Evolutionary conservation across 2,113 vertebrate genomes (phyloP).

Genomic region (Calcarius ornatus): DNA sequence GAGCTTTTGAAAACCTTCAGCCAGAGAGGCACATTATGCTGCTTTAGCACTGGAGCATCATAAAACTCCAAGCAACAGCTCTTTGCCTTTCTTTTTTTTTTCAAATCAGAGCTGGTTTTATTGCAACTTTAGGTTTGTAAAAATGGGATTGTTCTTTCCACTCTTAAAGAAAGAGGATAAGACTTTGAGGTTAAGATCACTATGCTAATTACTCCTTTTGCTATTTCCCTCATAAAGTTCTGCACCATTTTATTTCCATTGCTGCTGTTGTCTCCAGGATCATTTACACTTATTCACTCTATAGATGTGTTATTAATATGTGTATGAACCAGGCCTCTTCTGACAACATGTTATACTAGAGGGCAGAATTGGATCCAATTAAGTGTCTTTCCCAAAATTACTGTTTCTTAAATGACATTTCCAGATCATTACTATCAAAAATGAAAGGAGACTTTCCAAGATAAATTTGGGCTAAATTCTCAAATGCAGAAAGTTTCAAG

Average conservation of each 20-base stretch:
- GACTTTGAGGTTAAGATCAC: background rate
- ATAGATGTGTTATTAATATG: background rate
- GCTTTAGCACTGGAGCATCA: background rate
- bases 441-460: background rate
- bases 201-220: background rate
- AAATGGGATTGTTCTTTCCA: background rate
- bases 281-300: background rate
- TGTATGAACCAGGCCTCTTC: background rate
- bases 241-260: background rate
- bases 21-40: background rate
- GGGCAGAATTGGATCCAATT: background rate
- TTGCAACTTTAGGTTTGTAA: background rate
- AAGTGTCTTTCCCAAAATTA: background rate
- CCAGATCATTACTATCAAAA: background rate
- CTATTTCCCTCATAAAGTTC: background rate
- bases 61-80: background rate
- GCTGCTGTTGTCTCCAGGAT: background rate
- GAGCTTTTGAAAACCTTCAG: background rate
- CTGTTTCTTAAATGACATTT: background rate
- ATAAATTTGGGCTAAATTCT: background rate
- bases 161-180: background rate
- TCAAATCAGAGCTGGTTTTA: background rate
- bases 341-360: background rate
- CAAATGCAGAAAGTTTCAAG: background rate
- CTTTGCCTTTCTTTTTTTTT: background rate